phyloP scores from a whole-genome alignment of 2,888 invertebrate genomes.

The Scotopteryx bipunctaria region DNA sequence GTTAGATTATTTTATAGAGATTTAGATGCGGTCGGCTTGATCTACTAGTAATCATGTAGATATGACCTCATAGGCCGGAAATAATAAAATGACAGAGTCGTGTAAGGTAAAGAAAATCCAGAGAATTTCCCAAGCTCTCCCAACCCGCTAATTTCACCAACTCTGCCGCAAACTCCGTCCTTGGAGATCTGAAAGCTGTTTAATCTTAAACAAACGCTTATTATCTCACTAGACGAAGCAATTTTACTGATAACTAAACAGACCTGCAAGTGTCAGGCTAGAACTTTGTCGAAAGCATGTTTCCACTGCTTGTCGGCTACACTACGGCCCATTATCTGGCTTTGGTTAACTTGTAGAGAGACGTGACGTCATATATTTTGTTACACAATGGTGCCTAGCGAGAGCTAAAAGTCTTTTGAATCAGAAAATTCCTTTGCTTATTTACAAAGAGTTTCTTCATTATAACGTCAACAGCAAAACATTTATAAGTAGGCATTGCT shows the following conservation, averaged over 20 bases:
- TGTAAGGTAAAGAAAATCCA: background rate
- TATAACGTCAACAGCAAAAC: too few relatives aligned
- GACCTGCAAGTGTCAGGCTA: slow-evolving; percentile 39
- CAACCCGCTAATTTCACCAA: slow-evolving; percentile 11
- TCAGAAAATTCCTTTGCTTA: too few relatives aligned
- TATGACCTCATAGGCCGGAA: background rate
- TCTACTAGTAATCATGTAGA: too few relatives aligned
- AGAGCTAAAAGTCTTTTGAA: too few relatives aligned
- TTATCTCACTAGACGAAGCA: slow-evolving; percentile 39
- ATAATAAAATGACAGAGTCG: background rate
- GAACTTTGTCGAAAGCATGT: background rate
- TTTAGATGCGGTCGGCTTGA: too few relatives aligned
- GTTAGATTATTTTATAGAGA: too few relatives aligned
- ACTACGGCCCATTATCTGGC: too few relatives aligned
- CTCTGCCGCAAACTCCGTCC: slow-evolving; percentile 18
- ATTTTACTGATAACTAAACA: slow-evolving; percentile 46
- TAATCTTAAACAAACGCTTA: slow-evolving; percentile 36
- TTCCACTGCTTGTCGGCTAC: background rate
- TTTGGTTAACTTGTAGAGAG: too few relatives aligned
- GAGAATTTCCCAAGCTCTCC: slow-evolving; percentile 1
- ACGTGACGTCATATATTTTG: too few relatives aligned
- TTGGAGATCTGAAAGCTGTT: slow-evolving; percentile 27
- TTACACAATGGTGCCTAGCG: too few relatives aligned
- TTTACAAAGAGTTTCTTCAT: too few relatives aligned
- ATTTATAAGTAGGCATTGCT: too few relatives aligned